These are phyloP conservation scores for Capromys pilorides DNA, from an alignment of 2,797 vertebrate species.

Conservation along the genomic window DNA sequence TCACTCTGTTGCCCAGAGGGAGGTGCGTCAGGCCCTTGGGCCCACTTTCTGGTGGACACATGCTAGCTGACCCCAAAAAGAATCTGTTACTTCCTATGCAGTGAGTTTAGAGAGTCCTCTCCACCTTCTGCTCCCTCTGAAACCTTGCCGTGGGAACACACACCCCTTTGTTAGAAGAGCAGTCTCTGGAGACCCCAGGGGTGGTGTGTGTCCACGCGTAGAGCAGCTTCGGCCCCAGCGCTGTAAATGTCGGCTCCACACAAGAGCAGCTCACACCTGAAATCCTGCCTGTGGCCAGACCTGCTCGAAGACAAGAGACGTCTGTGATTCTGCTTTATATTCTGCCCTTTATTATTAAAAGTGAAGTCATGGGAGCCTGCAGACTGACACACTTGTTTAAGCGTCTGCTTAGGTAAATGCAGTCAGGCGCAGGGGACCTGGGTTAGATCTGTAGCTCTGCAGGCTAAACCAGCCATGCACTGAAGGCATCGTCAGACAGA, in stretches of 20 bases:
- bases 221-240: not conserved
- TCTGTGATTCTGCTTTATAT: not conserved
- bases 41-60: rapidly evolving
- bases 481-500: no score
- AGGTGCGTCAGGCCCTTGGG: not conserved
- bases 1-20: not conserved
- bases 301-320: not conserved
- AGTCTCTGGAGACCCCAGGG: not conserved
- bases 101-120: not conserved
- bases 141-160: not conserved
- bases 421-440: no score
- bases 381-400: no score
- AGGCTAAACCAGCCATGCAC: no score
- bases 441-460: no score
- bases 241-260: not conserved
- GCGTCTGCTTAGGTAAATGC: no score
- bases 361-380: no score
- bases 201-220: not conserved
- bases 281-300: not conserved
- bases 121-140: not conserved
- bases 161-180: not conserved
- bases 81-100: not conserved
- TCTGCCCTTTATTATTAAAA: not conserved
- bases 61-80: not conserved
- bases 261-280: not conserved